phyloP scores from a whole-genome alignment of 2,113 vertebrate genomes.

The Psammodynastes pulverulentus region DNA sequence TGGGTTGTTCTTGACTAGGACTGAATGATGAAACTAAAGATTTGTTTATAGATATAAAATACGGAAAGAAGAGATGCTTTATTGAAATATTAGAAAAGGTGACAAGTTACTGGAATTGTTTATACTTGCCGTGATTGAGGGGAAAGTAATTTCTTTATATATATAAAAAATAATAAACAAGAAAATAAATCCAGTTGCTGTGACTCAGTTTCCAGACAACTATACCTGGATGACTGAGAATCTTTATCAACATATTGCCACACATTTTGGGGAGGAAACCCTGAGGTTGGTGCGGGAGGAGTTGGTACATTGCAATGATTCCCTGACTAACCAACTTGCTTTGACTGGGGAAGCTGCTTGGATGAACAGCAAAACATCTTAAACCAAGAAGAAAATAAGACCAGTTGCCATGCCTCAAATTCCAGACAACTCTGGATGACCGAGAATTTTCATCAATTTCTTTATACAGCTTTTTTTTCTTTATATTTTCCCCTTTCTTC shows the following conservation, averaged over 20 bases:
- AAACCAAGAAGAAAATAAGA: neutral
- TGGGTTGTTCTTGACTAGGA: too few relatives aligned
- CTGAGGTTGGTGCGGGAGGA: neutral
- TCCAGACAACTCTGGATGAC: neutral
- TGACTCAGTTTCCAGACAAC: neutral
- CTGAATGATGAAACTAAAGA: too few relatives aligned
- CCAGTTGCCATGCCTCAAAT: neutral
- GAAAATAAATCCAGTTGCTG: neutral
- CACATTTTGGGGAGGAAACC: neutral
- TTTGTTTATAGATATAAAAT: too few relatives aligned
- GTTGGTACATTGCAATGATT: neutral
- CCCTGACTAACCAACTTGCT: neutral
- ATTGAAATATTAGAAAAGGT: too few relatives aligned
- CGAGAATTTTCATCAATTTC: neutral
- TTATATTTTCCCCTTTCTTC: neutral
- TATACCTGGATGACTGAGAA: neutral
- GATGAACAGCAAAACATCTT: neutral
- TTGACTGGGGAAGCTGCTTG: neutral
- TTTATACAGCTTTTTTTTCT: neutral
- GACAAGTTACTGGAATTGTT: too few relatives aligned
- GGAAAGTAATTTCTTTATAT: neutral
- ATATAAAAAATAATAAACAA: neutral
- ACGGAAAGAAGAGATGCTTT: too few relatives aligned
- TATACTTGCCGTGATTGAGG: too few relatives aligned
- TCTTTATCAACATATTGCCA: neutral